Conservation (phyloP, 2,113 vertebrate genomes). For the Drymodes brunneopygia region DNA sequence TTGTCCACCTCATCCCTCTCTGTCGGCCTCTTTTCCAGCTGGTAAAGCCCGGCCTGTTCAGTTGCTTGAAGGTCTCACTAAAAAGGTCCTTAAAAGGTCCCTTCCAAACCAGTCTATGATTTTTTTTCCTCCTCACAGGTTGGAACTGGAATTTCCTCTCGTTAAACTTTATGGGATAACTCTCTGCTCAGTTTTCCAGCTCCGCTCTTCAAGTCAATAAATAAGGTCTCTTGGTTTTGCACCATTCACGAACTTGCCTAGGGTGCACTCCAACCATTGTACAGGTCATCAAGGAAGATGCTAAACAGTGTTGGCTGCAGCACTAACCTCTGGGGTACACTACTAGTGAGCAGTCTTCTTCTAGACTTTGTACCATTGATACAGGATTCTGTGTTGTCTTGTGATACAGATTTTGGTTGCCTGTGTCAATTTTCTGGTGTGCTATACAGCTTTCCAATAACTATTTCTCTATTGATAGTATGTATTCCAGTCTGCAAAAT, state of each 20-base stretch:
- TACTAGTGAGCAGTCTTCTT: too few species aligned
- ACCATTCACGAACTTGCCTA: not conserved
- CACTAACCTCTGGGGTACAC: not conserved
- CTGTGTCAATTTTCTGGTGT: not conserved
- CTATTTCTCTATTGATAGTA: not conserved
- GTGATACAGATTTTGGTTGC: not conserved
- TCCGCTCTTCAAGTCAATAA: not conserved
- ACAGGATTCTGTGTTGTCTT: not conserved
- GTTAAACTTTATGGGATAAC: not conserved
- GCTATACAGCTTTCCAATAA: not conserved
- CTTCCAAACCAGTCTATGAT: not conserved
- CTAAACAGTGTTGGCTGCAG: not conserved
- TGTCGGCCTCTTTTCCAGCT: not conserved
- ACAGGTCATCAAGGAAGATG: not conserved
- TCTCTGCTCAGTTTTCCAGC: not conserved
- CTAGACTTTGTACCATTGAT: not conserved
- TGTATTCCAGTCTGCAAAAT: not conserved
- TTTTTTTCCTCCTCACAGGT: not conserved
- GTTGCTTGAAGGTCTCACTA: not conserved
- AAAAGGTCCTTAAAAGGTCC: not conserved
- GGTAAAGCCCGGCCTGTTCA: not conserved
- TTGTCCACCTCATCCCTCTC: not conserved
- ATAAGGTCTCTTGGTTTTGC: not conserved
- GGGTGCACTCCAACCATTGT: rapidly evolving
- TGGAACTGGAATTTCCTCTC: not conserved